phyloP scores from a whole-genome alignment of 2,113 vertebrate species.

The Menidia beryllina region DNA sequence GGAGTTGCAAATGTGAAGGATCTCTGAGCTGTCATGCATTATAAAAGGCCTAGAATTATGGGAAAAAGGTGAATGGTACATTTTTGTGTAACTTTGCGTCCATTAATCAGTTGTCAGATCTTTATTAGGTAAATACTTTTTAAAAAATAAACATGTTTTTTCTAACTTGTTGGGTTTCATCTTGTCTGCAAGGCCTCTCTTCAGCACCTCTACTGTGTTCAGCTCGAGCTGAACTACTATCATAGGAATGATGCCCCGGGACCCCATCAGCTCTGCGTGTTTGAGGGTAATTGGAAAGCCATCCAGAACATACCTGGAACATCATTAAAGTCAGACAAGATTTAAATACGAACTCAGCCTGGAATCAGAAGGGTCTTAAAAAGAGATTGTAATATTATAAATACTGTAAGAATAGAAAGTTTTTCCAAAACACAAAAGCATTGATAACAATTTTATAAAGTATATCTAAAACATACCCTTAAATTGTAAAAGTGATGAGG shows the following conservation, averaged over 20 bases:
- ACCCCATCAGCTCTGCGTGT: constrained; percentile 86
- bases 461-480: rapidly evolving
- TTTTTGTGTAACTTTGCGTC: background rate
- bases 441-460: no score
- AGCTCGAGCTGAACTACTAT: constrained; percentile 88
- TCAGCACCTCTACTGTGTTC: constrained; percentile 87
- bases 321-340: constrained; percentile 16
- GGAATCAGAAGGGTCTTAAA: background rate
- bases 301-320: constrained; percentile 89
- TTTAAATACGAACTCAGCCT: background rate
- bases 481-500: background rate
- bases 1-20: constrained; percentile 83
- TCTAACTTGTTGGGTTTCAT: constrained; percentile 82
- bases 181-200: constrained; percentile 85
- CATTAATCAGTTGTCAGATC: background rate
- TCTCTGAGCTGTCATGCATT: constrained; percentile 86
- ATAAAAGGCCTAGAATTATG: constrained; percentile 76
- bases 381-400: no score
- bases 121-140: background rate
- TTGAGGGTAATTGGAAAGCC: constrained; percentile 89
- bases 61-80: constrained; percentile 7
- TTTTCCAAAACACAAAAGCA: background rate
- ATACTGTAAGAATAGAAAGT: no score
- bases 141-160: background rate
- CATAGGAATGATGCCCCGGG: constrained; percentile 87